phyloP scores from a whole-genome alignment of 2,797 vertebrate species.

The Phalloptychus januarius region DNA sequence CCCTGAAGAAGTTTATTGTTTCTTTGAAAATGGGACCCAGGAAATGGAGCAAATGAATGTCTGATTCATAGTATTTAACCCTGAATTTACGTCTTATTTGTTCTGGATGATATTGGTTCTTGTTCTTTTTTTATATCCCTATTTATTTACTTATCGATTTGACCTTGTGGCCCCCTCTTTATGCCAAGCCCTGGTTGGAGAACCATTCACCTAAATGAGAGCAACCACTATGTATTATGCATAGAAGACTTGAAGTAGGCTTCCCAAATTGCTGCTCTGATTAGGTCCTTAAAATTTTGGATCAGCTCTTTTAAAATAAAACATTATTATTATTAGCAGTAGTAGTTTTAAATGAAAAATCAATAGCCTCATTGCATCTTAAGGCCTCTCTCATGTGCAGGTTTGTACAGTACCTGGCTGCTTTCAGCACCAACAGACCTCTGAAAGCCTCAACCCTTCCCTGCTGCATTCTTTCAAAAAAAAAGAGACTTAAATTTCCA shows the following conservation, averaged over 20 bases:
- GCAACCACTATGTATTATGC: neutral
- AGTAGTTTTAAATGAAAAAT: slow-evolving; percentile 6
- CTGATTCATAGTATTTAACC: neutral
- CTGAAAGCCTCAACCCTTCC: slow-evolving; percentile 17
- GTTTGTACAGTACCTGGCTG: slow-evolving; percentile 15
- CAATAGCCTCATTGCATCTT: slow-evolving; percentile 4
- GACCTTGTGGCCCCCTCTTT: neutral
- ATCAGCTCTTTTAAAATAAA: neutral
- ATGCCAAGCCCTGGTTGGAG: neutral
- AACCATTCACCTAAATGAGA: neutral
- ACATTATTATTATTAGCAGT: neutral
- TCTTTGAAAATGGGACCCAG: neutral
- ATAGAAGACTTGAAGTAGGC: neutral
- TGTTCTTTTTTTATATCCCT: neutral
- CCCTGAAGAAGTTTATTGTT: neutral
- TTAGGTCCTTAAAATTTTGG: neutral
- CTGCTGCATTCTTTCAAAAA: slow-evolving; percentile 27
- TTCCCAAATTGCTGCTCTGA: neutral
- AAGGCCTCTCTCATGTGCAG: neutral
- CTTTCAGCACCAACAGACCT: slow-evolving; percentile 25
- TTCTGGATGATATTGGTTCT: neutral
- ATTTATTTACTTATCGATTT: neutral
- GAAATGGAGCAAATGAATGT: neutral
- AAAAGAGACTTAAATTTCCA: slow-evolving; percentile 43
- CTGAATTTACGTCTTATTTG: neutral